Base-by-base conservation (phyloP, 1,140 invertebrate genomes). In the Polypedilum pembai region DNA sequence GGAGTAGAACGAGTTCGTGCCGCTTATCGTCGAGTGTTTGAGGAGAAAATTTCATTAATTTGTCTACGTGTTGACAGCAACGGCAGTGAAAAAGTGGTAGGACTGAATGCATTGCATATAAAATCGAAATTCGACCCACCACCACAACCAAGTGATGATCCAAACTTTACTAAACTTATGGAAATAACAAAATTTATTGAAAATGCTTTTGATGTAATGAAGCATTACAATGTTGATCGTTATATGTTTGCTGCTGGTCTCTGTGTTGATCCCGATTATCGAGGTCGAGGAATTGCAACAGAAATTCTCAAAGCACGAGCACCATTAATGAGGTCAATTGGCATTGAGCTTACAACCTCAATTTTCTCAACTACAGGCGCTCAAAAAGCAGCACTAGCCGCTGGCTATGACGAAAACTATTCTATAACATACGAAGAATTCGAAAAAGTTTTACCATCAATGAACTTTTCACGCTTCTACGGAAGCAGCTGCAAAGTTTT, bases 31-130 rank as follows among this genome's bases (percentile, higher is more conserved):
- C 10, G 10, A 17, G 69, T 20, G 18, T 72, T 72, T 72, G 33
- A 72, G 7, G 15, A 72, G 18, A 15, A 18, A 72, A 20, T 72
- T 72, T 72, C 69, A 24, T 72, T 72, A 40, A 40, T 72, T 72
- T 56, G 45, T n/a, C 12, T 56, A 12, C 12, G 15, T 15, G 45
- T n/a, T 3, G 15, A 45, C 12, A 56, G 1, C 12, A 56, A 56
- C n/a, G 12, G 24, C 24, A 33, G 24, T 33, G 24, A 33, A 33
- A 33, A 56, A 12, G 12, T 56, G 10, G 45, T n/a, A n/a, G 45
- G 45, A 56, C 45, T 56, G 15, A 56, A 56, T 56, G 45, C 45
- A n/a, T n/a, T 56, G 4, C n/a, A 56, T 15, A 4, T 56, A 56
- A n/a, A 12, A 56, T 15, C 45, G n/a, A 56, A 56, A 15, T 56